Evolutionary conservation across 2,888 invertebrate species (phyloP).

Genomic region (Tinea pellionella): DNA sequence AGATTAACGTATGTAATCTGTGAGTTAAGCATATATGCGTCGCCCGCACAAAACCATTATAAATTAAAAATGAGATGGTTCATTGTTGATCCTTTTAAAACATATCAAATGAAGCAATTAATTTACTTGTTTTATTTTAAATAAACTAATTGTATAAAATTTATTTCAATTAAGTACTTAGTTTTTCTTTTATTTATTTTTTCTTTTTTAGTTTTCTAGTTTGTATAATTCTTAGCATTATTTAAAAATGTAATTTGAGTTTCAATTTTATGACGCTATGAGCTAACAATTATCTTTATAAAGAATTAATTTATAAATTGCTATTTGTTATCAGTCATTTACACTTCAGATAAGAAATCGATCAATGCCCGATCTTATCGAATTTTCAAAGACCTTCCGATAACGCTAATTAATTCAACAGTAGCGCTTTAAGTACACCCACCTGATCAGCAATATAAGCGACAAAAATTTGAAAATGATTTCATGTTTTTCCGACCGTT

Average conservation of each 20-base stretch:
- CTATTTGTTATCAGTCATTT: background rate
- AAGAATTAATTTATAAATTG: background rate
- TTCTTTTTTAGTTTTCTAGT: too few relatives aligned
- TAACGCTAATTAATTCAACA: background rate
- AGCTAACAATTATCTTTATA: background rate
- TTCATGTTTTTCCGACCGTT: background rate
- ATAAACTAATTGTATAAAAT: too few relatives aligned
- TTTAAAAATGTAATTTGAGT: too few relatives aligned
- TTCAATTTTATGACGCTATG: too few relatives aligned
- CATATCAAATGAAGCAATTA: too few relatives aligned
- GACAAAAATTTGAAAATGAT: background rate
- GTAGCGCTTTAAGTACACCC: background rate
- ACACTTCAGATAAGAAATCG: background rate
- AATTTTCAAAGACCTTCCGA: background rate
- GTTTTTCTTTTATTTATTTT: too few relatives aligned
- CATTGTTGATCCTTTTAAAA: too few relatives aligned
- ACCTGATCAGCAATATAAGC: background rate
- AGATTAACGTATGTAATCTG: background rate
- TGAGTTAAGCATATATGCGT: background rate
- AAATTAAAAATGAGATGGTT: too few relatives aligned
- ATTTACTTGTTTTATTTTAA: too few relatives aligned
- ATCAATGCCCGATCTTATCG: background rate
- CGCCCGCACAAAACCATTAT: background rate
- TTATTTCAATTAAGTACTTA: too few relatives aligned
- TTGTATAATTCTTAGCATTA: too few relatives aligned